Evolutionary conservation across 2,888 invertebrate species (phyloP).

Genomic region (Yponomeuta malinellus): DNA sequence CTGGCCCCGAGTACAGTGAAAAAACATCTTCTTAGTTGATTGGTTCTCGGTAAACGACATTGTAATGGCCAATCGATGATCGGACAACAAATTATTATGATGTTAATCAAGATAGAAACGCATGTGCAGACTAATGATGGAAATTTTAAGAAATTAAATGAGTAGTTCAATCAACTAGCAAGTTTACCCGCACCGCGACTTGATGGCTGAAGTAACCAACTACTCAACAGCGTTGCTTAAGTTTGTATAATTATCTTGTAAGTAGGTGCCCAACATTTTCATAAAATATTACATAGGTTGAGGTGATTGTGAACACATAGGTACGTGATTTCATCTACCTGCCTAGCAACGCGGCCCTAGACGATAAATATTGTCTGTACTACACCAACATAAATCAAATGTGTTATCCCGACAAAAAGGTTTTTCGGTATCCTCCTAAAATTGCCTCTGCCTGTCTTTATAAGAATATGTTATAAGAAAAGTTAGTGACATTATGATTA

Average conservation of each 20-base stretch:
- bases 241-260: not conserved
- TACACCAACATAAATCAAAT: not conserved
- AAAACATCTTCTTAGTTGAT: not conserved
- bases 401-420: not conserved
- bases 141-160: not conserved
- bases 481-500: no score
- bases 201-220: not conserved
- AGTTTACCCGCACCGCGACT: no score
- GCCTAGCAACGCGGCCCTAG: not conserved
- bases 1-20: not conserved
- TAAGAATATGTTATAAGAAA: no score
- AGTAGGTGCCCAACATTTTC: not conserved
- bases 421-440: not conserved
- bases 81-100: not conserved
- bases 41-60: not conserved
- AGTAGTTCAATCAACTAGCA: no score
- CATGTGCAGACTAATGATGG: not conserved
- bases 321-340: no score
- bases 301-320: no score
- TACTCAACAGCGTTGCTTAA: not conserved
- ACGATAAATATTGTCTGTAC: not conserved
- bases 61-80: slow-evolving; percentile 1
- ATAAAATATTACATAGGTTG: no score
- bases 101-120: not conserved
- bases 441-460: no score